phyloP scores from a whole-genome alignment of 2,113 vertebrate genomes.

The Damaliscus lunatus region DNA sequence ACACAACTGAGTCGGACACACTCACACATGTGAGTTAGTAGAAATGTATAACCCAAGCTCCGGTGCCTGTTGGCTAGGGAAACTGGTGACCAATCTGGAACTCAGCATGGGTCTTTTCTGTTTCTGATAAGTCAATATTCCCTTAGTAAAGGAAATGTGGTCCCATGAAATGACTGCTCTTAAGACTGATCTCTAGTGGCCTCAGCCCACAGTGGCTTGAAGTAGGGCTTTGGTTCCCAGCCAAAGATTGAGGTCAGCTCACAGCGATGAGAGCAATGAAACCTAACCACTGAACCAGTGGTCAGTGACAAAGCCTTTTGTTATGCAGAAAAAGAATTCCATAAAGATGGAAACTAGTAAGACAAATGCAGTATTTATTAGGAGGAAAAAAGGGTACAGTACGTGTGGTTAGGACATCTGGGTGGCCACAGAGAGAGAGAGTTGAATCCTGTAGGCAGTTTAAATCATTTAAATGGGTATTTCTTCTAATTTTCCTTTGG shows the following conservation, averaged over 20 bases:
- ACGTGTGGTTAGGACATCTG: background rate
- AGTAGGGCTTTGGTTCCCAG: background rate
- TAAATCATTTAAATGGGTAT: background rate
- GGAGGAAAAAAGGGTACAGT: background rate
- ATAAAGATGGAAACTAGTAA: background rate
- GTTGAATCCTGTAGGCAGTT: background rate
- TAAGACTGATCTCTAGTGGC: background rate
- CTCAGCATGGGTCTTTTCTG: background rate
- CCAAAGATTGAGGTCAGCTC: background rate
- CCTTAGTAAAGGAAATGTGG: background rate
- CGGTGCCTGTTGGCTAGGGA: background rate
- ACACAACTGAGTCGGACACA: background rate
- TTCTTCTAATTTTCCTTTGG: background rate
- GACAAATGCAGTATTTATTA: background rate
- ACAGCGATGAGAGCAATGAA: rapidly evolving
- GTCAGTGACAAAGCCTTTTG: background rate
- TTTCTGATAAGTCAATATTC: background rate
- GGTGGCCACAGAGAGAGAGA: background rate
- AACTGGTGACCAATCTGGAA: background rate
- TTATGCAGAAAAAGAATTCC: background rate
- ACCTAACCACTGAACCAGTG: background rate
- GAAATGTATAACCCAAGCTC: background rate
- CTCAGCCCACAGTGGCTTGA: background rate
- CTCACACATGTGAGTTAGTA: background rate
- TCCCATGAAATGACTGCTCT: background rate